Evolutionary conservation across 2,888 invertebrate genomes (phyloP), one percentile per base, ranked within the genome.

Genomic region (Phragmatobia fuliginosa): DNA sequence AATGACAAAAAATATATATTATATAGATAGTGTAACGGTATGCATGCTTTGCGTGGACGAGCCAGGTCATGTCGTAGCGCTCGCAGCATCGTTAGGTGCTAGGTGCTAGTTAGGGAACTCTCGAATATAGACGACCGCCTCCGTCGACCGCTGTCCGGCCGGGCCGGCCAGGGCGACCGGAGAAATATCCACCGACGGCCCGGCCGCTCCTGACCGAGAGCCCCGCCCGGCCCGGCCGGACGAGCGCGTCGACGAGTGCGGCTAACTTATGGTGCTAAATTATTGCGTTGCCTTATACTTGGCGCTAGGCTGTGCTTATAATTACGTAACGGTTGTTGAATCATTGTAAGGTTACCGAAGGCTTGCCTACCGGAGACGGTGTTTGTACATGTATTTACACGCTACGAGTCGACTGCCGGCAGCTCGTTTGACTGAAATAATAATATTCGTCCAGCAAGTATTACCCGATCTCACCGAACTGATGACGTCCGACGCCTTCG

Each of bases 1-100:
- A 93, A 92, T 92, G 92, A 92, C 90, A 91, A 93, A 93, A 92
- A 93, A 66, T 78, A 85, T 81, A 85, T 85, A 85, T 84, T 83
- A 79, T 79, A 80, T 79, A 75, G 71, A 80, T 78, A 72, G 76
- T 77, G 77, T 80, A 74, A 67, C 76, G 78, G 82, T 78, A 79
- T 78, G 79, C 70, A 74, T 77, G 85, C 78, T 77, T 83, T 81
- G 75, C 71, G 74, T 67, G 74, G 73, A 68, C 68, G 80, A 77
- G 82, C 81, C 80, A 72, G 83, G 80, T 76, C 71, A n/a, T n/a
- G n/a, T n/a, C n/a, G n/a, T n/a, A n/a, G n/a, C n/a, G n/a, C n/a
- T n/a, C n/a, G n/a, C n/a, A n/a, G 77, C 80, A 74, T 74, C 61
- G 79, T 81, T 71, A 72, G 81, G 83, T 83, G 81, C 83, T 81